phyloP scores from a whole-genome alignment of 2,888 invertebrate species.

The Disparrhopalites patrizii region DNA sequence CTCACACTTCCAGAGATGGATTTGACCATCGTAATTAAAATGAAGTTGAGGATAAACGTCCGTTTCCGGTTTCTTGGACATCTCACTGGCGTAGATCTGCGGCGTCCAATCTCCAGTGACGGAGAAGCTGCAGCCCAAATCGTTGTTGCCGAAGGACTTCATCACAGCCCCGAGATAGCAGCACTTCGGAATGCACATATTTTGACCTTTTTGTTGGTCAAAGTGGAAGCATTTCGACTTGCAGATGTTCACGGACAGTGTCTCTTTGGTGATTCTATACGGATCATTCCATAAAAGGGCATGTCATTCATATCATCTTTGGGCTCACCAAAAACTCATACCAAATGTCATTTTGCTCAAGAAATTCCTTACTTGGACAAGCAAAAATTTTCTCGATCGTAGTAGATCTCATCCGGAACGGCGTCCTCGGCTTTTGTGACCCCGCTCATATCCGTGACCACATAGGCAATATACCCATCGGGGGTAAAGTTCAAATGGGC shows the following conservation, averaged over 20 bases:
- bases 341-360: too few relatives aligned
- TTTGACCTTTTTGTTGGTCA: not conserved
- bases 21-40: not conserved
- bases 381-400: slow-evolving; percentile 2
- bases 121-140: not conserved
- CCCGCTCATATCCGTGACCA: not conserved
- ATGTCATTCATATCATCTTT: too few relatives aligned
- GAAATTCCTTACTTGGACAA: not conserved
- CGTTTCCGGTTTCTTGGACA: not conserved
- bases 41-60: not conserved
- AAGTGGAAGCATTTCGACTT: not conserved
- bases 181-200: slow-evolving; percentile 8
- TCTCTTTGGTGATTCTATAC: not conserved
- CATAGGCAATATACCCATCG: not conserved
- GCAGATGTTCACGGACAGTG: not conserved
- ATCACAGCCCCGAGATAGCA: not conserved
- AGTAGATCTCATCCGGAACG: slow-evolving; percentile 1
- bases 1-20: not conserved
- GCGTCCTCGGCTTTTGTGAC: not conserved
- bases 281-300: too few relatives aligned
- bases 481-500: not conserved
- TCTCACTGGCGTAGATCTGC: not conserved
- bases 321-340: too few relatives aligned
- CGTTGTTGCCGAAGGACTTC: not conserved
- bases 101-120: not conserved